These are phyloP conservation scores for Apamea sordens DNA, from an alignment of 2,888 invertebrate species.

Conservation along the genomic window DNA sequence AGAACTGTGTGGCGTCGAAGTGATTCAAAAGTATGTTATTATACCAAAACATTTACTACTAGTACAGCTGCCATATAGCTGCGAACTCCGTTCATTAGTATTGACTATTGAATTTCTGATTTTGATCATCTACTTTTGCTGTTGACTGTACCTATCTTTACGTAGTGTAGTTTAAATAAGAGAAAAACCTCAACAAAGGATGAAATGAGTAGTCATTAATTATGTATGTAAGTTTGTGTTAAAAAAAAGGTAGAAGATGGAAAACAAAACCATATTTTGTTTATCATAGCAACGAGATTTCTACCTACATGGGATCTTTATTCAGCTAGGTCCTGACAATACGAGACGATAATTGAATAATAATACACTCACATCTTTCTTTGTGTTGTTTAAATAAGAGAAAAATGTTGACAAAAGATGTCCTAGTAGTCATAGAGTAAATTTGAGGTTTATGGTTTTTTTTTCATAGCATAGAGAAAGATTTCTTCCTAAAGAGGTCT, in stretches of 20 bases:
- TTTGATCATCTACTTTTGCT: too few relatives aligned
- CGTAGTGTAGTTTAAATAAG: neutral
- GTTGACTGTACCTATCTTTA: neutral
- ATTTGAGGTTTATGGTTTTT: neutral
- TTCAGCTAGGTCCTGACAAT: neutral
- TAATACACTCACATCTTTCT: too few relatives aligned
- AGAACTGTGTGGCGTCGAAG: too few relatives aligned
- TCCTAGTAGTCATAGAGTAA: neutral
- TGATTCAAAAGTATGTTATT: too few relatives aligned
- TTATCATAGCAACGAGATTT: neutral
- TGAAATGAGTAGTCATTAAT: neutral
- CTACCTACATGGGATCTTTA: neutral
- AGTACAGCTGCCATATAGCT: too few relatives aligned
- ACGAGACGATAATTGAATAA: too few relatives aligned
- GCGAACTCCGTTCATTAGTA: too few relatives aligned
- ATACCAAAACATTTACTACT: too few relatives aligned
- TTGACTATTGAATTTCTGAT: too few relatives aligned
- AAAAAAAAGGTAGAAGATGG: too few relatives aligned
- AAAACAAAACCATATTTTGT: too few relatives aligned
- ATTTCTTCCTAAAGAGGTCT: neutral
- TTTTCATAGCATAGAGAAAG: neutral
- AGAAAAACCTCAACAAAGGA: neutral
- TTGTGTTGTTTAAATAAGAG: neutral
- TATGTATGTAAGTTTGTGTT: neutral
- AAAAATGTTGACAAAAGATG: too few relatives aligned